phyloP scores from a whole-genome alignment of 2,888 invertebrate genomes.

The Megastigmus dorsalis region DNA sequence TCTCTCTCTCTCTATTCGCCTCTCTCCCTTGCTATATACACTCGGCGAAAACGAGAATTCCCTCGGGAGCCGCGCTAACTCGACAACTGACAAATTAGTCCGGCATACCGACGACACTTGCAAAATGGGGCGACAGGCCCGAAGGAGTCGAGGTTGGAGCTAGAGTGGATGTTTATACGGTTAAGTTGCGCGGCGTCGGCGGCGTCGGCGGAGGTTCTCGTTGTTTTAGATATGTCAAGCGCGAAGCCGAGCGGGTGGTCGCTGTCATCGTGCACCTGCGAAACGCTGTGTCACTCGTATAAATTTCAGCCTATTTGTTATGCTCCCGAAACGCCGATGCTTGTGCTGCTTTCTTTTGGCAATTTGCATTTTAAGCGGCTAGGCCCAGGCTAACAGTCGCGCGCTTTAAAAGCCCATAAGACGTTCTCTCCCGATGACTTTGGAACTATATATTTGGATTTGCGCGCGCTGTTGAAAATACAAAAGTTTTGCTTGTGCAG shows the following conservation, averaged over 20 bases:
- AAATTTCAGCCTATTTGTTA: constrained; percentile 50
- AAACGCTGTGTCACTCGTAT: constrained; percentile 50
- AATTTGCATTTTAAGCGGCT: constrained; percentile 51
- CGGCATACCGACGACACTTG: constrained; percentile 74
- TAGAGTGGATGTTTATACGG: background rate
- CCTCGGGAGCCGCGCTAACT: constrained; percentile 72
- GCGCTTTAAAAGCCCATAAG: too few relatives aligned
- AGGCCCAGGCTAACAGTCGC: too few relatives aligned
- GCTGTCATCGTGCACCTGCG: constrained; percentile 49
- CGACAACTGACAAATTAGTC: constrained; percentile 75
- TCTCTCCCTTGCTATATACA: too few relatives aligned
- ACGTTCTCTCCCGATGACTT: too few relatives aligned
- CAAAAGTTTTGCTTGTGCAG: too few relatives aligned
- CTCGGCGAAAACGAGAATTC: constrained; percentile 67
- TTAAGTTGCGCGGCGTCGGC: background rate
- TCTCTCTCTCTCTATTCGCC: too few relatives aligned
- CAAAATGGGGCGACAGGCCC: constrained; percentile 73
- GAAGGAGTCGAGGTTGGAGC: constrained; percentile 4
- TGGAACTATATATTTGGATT: too few relatives aligned
- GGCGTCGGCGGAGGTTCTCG: background rate
- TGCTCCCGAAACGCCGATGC: background rate
- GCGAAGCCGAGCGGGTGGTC: background rate
- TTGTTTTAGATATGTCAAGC: constrained; percentile 31
- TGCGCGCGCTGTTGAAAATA: too few relatives aligned
- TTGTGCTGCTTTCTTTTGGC: background rate